Conservation (phyloP, 2,888 invertebrate species). For the Myathropa florea region DNA sequence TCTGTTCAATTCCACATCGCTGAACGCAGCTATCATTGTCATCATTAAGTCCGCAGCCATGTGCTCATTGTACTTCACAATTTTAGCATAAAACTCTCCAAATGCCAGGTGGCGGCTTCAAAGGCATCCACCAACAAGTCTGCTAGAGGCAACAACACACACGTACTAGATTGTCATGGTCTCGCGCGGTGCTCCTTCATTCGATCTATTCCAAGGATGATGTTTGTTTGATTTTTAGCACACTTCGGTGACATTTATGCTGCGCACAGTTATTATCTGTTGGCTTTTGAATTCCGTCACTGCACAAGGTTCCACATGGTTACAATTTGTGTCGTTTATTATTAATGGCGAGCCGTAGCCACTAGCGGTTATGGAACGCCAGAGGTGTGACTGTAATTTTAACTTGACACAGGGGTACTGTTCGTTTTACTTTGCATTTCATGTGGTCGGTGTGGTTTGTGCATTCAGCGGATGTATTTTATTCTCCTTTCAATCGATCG, state of each 20-base stretch:
- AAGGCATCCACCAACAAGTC: neutral
- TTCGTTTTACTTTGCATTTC: neutral
- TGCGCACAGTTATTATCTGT: neutral
- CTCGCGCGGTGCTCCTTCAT: neutral
- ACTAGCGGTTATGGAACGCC: neutral
- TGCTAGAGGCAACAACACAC: neutral
- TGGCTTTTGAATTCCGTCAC: neutral
- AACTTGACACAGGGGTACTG: neutral
- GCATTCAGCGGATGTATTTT: neutral
- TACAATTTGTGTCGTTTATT: conserved; percentile 25
- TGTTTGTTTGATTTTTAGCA: conserved; percentile 3
- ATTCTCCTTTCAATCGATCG: neutral
- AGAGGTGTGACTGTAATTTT: conserved; percentile 20
- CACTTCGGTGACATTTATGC: conserved; percentile 38
- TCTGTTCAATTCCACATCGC: conserved; percentile 33
- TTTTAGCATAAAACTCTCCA: conserved; percentile 50
- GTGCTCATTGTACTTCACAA: conserved; percentile 44
- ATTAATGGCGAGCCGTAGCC: neutral
- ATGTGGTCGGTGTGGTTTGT: neutral
- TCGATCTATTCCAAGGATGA: conserved; percentile 20
- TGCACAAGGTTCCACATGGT: conserved; percentile 1
- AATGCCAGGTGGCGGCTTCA: conserved; percentile 27
- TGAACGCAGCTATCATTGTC: conserved; percentile 39
- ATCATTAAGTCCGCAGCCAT: conserved; percentile 30
- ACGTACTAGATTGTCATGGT: neutral